These are phyloP conservation scores for Dysidea cf. avara DNA, from an alignment of 37 sponge, comb jelly and placozoan species.

Conservation along the genomic window DNA sequence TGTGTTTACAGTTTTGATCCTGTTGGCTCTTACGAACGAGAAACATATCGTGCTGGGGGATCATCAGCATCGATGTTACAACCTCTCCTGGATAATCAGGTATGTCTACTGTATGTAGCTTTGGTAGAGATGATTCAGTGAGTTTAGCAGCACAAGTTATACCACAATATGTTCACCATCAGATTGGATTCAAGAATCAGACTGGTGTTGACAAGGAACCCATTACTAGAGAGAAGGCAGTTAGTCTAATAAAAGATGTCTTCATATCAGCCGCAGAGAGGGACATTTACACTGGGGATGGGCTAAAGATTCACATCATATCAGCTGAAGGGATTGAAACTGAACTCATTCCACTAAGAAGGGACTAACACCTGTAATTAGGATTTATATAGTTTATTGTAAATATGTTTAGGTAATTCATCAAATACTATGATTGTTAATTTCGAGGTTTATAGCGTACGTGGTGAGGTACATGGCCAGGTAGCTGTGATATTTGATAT, in stretches of 20 bases:
- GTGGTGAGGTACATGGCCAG: too few species aligned
- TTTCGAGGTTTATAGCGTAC: too few species aligned
- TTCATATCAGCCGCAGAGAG: conserved; percentile 95
- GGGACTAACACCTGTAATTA: conserved; percentile 75
- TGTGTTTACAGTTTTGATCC: conserved; percentile 97
- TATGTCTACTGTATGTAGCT: not conserved
- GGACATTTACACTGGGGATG: conserved; percentile 98
- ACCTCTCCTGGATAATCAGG: conserved; percentile 98
- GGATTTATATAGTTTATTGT: too few species aligned
- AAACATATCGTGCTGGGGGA: conserved; percentile 87
- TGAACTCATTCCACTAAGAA: conserved; percentile 70
- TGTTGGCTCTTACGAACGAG: conserved; percentile 93
- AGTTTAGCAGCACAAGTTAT: not conserved
- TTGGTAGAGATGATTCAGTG: not conserved
- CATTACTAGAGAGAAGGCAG: conserved; percentile 71
- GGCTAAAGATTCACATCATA: conserved; percentile 73
- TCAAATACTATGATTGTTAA: too few species aligned
- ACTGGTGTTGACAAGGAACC: conserved; percentile 62
- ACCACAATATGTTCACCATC: not conserved
- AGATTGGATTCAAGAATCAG: conserved; percentile 93
- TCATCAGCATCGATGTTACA: conserved; percentile 92
- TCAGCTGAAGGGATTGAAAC: conserved; percentile 67
- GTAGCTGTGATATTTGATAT: too few species aligned
- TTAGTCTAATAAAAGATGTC: conserved; percentile 86
- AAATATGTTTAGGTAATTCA: too few species aligned